A percentile compares a stretch with the other conserved stretches of the same genome.
Conservation (phyloP, 2,113 vertebrate species). For the Equus quagga region DNA sequence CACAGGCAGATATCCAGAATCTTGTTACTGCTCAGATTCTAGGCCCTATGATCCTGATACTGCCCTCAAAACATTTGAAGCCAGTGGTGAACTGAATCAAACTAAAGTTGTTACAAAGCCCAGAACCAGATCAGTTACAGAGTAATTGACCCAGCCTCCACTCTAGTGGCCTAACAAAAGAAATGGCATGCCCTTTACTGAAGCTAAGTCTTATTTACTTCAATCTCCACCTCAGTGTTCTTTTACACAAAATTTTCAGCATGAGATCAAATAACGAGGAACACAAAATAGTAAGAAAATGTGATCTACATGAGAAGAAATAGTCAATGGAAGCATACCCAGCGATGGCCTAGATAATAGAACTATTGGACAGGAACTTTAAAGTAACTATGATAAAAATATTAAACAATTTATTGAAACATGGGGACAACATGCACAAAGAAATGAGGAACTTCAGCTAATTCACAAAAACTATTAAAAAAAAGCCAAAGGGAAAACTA, state of each 20-base stretch:
- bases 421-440: not conserved
- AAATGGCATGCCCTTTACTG: not conserved
- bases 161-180: not conserved
- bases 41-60: not conserved
- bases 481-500: not conserved
- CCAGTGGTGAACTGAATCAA: not conserved
- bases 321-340: not conserved
- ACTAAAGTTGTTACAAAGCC: not conserved
- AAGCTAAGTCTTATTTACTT: not conserved
- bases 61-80: not conserved
- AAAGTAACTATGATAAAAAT: not conserved
- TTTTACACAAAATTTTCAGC: not conserved
- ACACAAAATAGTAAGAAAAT: not conserved
- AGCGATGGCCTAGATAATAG: not conserved
- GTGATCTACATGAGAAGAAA: not conserved
- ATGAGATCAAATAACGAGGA: not conserved
- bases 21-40: not conserved
- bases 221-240: not conserved
- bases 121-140: not conserved
- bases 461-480: not conserved
- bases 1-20: not conserved
- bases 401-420: not conserved
- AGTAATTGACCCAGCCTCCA: not conserved
- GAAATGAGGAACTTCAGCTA: not conserved
- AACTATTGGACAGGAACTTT: not conserved